phyloP scores from a whole-genome alignment of 2,888 invertebrate genomes.

The Slavum lentiscoides region DNA sequence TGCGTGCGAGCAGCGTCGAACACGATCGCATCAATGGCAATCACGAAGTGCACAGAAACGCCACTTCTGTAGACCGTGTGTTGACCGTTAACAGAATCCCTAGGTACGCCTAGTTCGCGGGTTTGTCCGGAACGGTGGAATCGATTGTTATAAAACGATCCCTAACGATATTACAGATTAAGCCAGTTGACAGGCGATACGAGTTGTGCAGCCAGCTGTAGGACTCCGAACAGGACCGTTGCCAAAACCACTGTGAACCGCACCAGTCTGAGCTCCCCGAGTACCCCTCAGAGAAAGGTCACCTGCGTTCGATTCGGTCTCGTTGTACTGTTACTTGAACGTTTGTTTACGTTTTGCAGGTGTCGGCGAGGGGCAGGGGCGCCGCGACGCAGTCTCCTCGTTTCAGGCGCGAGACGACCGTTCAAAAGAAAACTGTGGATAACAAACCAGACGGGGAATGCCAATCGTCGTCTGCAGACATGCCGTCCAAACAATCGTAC shows the following conservation, averaged over 20 bases:
- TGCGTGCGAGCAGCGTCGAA: conserved; percentile 45
- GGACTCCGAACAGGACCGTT: conserved; percentile 31
- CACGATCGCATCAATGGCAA: conserved; percentile 50
- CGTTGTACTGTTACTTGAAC: neutral
- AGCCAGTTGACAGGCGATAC: conserved; percentile 43
- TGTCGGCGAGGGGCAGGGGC: conserved; percentile 42
- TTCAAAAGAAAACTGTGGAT: conserved; percentile 51
- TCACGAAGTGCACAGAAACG: conserved; percentile 43
- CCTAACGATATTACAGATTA: conserved; percentile 46
- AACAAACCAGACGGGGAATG: conserved; percentile 49
- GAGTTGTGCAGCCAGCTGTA: conserved; percentile 45
- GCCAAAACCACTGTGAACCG: conserved; percentile 23
- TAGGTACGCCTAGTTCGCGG: conserved; percentile 35
- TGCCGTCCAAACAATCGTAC: conserved; percentile 51
- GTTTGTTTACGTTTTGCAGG: neutral
- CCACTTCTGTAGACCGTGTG: conserved; percentile 48
- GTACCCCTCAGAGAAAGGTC: conserved; percentile 49
- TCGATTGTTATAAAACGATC: conserved; percentile 41
- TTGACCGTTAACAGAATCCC: conserved; percentile 42
- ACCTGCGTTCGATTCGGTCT: neutral
- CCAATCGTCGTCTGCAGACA: conserved; percentile 42
- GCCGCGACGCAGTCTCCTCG: conserved; percentile 36
- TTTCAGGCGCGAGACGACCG: conserved; percentile 45
- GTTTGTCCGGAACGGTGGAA: conserved; percentile 27
- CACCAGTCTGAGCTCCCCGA: conserved; percentile 41